Conservation (phyloP, 2,797 vertebrate genomes). For the Heterohyrax brucei region DNA sequence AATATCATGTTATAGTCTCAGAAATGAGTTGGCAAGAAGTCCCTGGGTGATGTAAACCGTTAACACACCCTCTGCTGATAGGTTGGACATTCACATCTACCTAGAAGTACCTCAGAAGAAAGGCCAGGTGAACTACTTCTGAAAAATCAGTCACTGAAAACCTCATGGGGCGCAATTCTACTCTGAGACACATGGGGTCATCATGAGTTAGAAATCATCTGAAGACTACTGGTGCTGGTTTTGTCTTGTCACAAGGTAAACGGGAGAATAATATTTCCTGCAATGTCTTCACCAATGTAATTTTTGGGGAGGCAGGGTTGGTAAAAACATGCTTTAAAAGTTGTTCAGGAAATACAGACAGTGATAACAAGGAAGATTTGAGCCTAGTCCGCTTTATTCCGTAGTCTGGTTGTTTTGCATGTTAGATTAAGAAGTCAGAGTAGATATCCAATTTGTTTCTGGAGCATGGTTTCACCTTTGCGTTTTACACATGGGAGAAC, state of each 20-base stretch:
- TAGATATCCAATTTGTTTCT: not conserved
- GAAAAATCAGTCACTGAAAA: not conserved
- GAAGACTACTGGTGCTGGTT: not conserved
- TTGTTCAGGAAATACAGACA: constrained; percentile 55
- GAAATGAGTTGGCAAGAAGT: constrained; percentile 1
- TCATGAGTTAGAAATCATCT: not conserved
- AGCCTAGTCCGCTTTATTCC: not conserved
- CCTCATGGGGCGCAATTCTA: not conserved
- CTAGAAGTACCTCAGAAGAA: not conserved
- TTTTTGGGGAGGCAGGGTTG: not conserved
- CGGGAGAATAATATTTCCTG: constrained; percentile 39
- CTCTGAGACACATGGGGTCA: not conserved
- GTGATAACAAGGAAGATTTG: not conserved
- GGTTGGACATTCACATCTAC: not conserved
- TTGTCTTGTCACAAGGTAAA: constrained; percentile 50
- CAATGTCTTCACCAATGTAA: constrained; percentile 44
- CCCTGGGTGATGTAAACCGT: no score
- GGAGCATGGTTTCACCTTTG: not conserved
- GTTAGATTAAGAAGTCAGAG: not conserved
- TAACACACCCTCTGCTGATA: not conserved
- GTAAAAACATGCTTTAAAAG: constrained; percentile 60
- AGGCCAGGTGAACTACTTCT: not conserved
- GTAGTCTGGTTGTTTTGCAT: not conserved
- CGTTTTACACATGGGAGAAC: not conserved
- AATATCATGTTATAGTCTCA: constrained; percentile 13